Evolutionary conservation across 2,113 vertebrate species (phyloP), one percentile per base, ranked within the genome.

Genomic region (Tinamus guttatus): DNA sequence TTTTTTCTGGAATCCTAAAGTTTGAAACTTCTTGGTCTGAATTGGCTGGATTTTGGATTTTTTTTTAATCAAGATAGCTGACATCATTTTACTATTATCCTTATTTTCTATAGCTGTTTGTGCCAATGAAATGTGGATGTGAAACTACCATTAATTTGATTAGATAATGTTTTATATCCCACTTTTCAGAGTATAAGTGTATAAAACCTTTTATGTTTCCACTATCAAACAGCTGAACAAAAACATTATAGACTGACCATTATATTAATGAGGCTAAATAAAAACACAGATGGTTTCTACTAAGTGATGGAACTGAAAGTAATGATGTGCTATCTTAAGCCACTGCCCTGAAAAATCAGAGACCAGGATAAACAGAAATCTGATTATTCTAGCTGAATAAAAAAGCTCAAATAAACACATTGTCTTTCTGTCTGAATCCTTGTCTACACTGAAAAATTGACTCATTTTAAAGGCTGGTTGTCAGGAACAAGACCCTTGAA

Each of bases 271-370:
- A 96, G 94, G 93, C 84, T 94, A 96, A 96, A 95, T 95, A 96
- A 88, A 96, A 94, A 79, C 92, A 93, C 96, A 97, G 95, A 97
- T 96, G 95, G 90, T 80, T 96, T 93, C 92, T 89, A 81, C 89
- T 93, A 92, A 91, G 82, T 90, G 85, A 95, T 89, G 78, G 85
- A 96, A 94, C 75, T 87, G 77, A 96, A 95, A 91, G 94, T 93
- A 97, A 96, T 94, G 93, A 91, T 95, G 80, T 87, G 82, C 80
- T 92, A 89, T 95, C 92, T 96, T 95, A 97, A 95, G 95, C 93
- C 94, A 96, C 84, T 85, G 85, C 90, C 89, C 91, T 93, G 82
- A 70, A 95, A 96, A 96, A 96, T 90, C 91, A 92, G 90, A 74
- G 90, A 93, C 90, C 56, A 87, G 88, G 92, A 96, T 94, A 96